A percentile compares a stretch with the other conserved stretches of the same genome.
Evolutionary conservation across 2,797 vertebrate species (phyloP).

Genomic region (Coluber constrictor): DNA sequence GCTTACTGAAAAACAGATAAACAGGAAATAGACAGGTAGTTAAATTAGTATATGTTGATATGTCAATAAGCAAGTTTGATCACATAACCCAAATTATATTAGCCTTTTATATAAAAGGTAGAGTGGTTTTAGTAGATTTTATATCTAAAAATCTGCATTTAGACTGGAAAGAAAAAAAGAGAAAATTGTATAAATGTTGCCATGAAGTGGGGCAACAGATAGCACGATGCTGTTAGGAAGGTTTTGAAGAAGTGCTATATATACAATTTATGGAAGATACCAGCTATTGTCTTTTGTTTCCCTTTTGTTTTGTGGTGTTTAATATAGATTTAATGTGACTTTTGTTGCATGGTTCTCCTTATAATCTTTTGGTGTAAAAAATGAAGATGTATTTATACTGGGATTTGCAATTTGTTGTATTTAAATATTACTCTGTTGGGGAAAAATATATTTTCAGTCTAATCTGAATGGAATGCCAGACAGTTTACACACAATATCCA

Average conservation of each 20-base stretch:
- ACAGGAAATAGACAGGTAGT: conserved; percentile 22
- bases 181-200: conserved; percentile 9
- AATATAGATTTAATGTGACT: conserved; percentile 39
- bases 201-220: conserved; percentile 17
- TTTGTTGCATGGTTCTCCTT: conserved; percentile 36
- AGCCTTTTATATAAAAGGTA: not conserved
- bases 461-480: conserved; percentile 31
- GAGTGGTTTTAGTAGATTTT: not conserved
- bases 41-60: conserved; percentile 15
- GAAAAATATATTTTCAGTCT: conserved; percentile 25
- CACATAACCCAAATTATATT: not conserved
- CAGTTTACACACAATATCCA: conserved; percentile 34
- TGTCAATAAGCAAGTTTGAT: conserved; percentile 27
- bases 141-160: not conserved
- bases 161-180: conserved; percentile 30
- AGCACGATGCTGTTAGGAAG: not conserved
- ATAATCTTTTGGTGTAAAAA: conserved; percentile 28
- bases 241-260: not conserved
- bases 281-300: not conserved
- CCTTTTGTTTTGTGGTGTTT: conserved; percentile 20
- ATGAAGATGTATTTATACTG: conserved; percentile 14
- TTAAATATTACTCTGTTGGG: conserved; percentile 28
- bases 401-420: conserved; percentile 1
- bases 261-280: not conserved
- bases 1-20: conserved; percentile 12